Evolutionary conservation across 2,888 invertebrate species (phyloP), one percentile per base, ranked within the genome.

Genomic region (Xanthia togata): DNA sequence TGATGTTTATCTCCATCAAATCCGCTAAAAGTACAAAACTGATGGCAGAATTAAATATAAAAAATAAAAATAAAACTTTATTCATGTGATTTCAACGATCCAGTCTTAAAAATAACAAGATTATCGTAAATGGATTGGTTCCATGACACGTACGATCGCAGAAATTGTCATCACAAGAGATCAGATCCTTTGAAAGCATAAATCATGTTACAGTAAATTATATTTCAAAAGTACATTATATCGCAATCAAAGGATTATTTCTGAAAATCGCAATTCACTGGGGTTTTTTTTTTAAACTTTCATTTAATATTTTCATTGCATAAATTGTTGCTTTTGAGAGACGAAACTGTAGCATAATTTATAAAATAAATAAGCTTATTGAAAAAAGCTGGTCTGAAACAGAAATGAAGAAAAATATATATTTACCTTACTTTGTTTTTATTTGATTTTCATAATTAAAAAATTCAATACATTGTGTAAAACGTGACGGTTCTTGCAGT

Each of bases 211-310:
- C 1, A 59, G 0, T 31, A 4, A 47, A 69, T 55, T 50, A n/a
- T 35, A 11, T 78, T 47, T 50, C 41, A 70, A 60, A 59, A 59
- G 14, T 26, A 53, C 23, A 53, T 69, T 63, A 59, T 31, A 64
- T 17, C 14, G 2, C 17, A 53, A 41, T 77, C 55, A 78, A 82
- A 78, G 5, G 17, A 23, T 3, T 38, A n/a, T 60, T 60, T 76
- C 23, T 35, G n/a, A 31, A 82, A 64, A 77, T 4, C n/a, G 2
- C 9, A 59, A 31, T 59, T 31, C 26, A 23, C 11, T 78, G 64
- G 14, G 69, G 26, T 11, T 62, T 70, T 57, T 62, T 70, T 57
- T 70, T 23, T 4, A 65, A 62, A 67, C n/a, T 67, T 9, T 53
- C 8, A 70, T 55, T 62, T 26, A 38, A 50, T 68, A 79, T 41